Conservation (phyloP, 2,113 vertebrate genomes). For the Argyrosomus japonicus region DNA sequence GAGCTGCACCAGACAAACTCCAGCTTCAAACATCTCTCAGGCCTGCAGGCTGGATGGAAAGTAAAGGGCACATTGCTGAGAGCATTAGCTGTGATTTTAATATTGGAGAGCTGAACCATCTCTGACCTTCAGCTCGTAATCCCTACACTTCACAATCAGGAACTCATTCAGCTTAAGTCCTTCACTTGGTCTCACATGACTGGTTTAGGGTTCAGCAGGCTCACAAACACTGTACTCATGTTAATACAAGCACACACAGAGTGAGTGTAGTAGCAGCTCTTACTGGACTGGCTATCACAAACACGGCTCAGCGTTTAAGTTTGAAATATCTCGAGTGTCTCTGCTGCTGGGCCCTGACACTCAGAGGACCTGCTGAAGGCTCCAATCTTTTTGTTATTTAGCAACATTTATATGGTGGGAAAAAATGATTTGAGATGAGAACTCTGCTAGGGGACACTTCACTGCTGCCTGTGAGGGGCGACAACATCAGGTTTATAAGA, state of each 20-base stretch:
- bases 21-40: not conserved
- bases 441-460: too few relatives aligned
- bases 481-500: too few relatives aligned
- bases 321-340: too few relatives aligned
- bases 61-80: conserved; percentile 53
- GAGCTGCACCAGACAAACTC: not conserved
- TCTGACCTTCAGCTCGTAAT: conserved; percentile 58
- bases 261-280: too few relatives aligned
- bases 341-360: too few relatives aligned
- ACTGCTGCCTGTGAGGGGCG: too few relatives aligned
- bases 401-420: too few relatives aligned
- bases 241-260: not conserved
- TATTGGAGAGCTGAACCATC: conserved; percentile 38
- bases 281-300: too few relatives aligned
- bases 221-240: not conserved
- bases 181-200: conserved; percentile 58
- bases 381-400: too few relatives aligned
- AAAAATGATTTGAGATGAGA: too few relatives aligned
- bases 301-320: too few relatives aligned
- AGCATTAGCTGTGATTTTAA: conserved; percentile 63
- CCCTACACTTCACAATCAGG: conserved; percentile 44
- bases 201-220: conserved; percentile 15
- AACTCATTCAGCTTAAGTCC: conserved; percentile 36
- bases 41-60: conserved; percentile 6
- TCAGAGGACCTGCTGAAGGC: too few relatives aligned